These are phyloP conservation scores for Arnoldichthys spilopterus DNA, from an alignment of 2,797 vertebrate genomes.

Conservation along the genomic window DNA sequence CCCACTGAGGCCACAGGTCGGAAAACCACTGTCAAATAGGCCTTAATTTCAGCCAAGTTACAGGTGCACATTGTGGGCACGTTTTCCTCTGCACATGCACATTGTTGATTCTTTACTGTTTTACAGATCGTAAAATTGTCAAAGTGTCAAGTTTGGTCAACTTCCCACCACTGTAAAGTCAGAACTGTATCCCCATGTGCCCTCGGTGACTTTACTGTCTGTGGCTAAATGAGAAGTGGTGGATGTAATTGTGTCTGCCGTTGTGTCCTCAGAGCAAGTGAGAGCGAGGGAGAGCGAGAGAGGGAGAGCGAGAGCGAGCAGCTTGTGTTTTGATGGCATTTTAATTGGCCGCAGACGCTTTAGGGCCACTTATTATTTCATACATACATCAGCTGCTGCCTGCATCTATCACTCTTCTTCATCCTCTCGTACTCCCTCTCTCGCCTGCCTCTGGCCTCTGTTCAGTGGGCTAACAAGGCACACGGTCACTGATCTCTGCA, in stretches of 20 bases:
- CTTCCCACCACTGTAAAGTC: background rate
- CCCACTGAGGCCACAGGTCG: too few relatives aligned
- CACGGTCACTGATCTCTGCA: slow-evolving; percentile 1
- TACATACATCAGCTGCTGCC: background rate
- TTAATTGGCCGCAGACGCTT: slow-evolving; percentile 11
- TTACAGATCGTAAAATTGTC: background rate
- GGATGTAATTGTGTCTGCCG: background rate
- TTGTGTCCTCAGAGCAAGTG: background rate
- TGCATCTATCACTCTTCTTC: slow-evolving; percentile 5
- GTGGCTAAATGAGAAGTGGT: background rate
- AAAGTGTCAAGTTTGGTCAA: background rate
- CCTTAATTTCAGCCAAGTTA: too few relatives aligned
- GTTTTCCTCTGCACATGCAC: too few relatives aligned
- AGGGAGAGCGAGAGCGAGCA: background rate
- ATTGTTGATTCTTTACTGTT: background rate
- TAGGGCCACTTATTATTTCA: slow-evolving; percentile 13
- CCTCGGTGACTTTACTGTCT: background rate
- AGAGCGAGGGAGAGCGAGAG: background rate
- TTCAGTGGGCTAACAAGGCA: background rate
- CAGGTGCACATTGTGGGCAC: too few relatives aligned
- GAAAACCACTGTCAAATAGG: too few relatives aligned
- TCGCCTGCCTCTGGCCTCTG: background rate
- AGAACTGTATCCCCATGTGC: background rate
- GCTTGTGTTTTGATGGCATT: background rate
- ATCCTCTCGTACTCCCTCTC: background rate